A percentile compares a stretch with the other conserved stretches of the same genome.
phyloP scores from a whole-genome alignment of 2,888 invertebrate genomes.

The Drosophila fulvimacula region DNA sequence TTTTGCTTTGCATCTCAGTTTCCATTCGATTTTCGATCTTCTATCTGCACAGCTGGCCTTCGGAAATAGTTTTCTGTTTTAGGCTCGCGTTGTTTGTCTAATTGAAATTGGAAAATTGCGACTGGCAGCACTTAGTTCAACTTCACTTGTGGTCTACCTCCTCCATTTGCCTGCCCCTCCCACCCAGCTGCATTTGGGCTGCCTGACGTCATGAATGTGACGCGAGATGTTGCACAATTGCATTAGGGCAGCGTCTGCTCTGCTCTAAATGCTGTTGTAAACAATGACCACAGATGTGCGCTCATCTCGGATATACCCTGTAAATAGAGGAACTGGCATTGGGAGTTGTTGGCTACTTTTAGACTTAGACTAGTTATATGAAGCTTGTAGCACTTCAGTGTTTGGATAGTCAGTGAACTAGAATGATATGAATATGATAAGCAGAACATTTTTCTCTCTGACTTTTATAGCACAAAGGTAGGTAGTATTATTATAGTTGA shows the following conservation, averaged over 20 bases:
- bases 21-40: neutral
- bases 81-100: constrained; percentile 27
- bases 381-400: too few relatives aligned
- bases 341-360: too few relatives aligned
- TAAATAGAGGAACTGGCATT: neutral
- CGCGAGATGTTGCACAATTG: constrained; percentile 67
- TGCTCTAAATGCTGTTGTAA: constrained; percentile 32
- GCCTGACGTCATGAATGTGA: constrained; percentile 36
- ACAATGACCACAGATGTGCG: constrained; percentile 35
- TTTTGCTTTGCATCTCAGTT: constrained; percentile 4
- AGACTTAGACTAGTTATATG: too few relatives aligned
- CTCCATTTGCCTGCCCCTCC: neutral
- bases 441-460: too few relatives aligned
- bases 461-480: too few relatives aligned
- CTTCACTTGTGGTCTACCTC: neutral
- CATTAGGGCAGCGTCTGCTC: constrained; percentile 19
- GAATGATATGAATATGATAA: too few relatives aligned
- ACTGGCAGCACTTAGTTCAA: constrained; percentile 41
- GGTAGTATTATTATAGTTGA: too few relatives aligned
- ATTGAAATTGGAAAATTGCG: constrained; percentile 64
- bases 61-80: constrained; percentile 9
- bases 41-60: constrained; percentile 35
- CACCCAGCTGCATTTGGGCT: neutral
- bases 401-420: too few relatives aligned
- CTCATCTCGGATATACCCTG: constrained; percentile 4